Percentiles rank a stretch among this genome's conserved stretches.
These are phyloP conservation scores for Riptortus pedestris DNA, from an alignment of 1,140 invertebrate species.

Conservation along the genomic window DNA sequence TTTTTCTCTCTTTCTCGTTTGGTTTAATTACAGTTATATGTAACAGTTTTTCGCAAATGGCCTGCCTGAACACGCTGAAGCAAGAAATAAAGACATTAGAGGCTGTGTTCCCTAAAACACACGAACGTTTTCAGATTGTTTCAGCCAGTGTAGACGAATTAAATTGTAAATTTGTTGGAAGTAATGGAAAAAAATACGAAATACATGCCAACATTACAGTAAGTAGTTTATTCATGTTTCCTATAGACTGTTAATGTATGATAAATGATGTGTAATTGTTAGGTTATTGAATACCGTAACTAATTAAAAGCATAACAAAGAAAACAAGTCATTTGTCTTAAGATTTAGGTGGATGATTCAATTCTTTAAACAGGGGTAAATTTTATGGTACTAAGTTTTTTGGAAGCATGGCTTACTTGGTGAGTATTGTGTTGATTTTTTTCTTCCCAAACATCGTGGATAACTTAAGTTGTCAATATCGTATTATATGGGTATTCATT, in stretches of 20 bases:
- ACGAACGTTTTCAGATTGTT: constrained; percentile 94
- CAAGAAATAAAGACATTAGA: constrained; percentile 95
- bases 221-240: constrained; percentile 38
- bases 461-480: too few species aligned
- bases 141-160: constrained; percentile 96
- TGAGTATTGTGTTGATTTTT: too few species aligned
- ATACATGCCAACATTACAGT: constrained; percentile 98
- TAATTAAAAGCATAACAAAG: constrained; percentile 13
- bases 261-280: not conserved
- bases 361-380: too few species aligned
- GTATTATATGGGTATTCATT: too few species aligned
- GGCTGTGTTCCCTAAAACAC: constrained; percentile 85
- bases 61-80: constrained; percentile 93
- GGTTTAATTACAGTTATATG: constrained; percentile 14
- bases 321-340: not conserved
- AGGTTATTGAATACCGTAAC: constrained; percentile 8
- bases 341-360: too few species aligned
- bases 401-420: too few species aligned
- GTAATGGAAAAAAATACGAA: constrained; percentile 87
- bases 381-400: too few species aligned
- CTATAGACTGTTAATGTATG: not conserved
- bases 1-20: not conserved
- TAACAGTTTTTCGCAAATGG: constrained; percentile 54
- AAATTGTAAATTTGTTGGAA: constrained; percentile 89
- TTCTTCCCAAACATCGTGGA: too few species aligned